Base-by-base conservation (phyloP, 2,113 vertebrate species). In the Cephalopterus ornatus region DNA sequence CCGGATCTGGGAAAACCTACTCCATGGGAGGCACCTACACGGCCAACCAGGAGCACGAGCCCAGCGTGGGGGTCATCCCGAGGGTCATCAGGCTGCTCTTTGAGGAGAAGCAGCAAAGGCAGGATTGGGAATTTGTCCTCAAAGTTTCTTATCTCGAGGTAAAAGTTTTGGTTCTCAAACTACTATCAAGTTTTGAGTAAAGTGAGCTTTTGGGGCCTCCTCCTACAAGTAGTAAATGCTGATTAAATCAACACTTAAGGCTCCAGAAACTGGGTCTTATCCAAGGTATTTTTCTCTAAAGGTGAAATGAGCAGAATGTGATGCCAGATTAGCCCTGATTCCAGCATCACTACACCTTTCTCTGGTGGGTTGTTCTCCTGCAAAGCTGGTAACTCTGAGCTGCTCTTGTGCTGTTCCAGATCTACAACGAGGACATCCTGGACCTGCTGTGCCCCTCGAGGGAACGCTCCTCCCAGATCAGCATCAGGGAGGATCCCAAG, bases 1-100 rank as follows among this genome's bases (percentile, higher is more conserved):
- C 99, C 0, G 99, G 99, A 8, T 99, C 99, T 39, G 99, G 99
- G 39, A 99, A 99, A 95, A 99, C 99, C 0, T 99, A 98, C 85
- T 99, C 99, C 3, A 99, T 99, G 99, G 99, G 99, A 77, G 99
- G 99, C 49, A 97, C 99, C 8, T 99, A 99, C 83, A 99, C 99
- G 8, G 98, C 99, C 12, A 98, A 96, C 28, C 99, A 99, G 87
- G 99, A 99, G 95, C 95, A 98, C 3, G 99, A 99, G 52, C 98
- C 98, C 11, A 98, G 95, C 2, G 98, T 99, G 23, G 99, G 99
- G 5, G 98, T 99, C 68, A 99, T 99, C 92, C 99, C 99, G 12
- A 98, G 99, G 44, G 99, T 99, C 27, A 98, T 99, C 92, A 93
- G 67, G 19, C 96, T 97, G 53, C 98, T 99, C 13, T 99, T 99